Base-by-base conservation (phyloP, 2,888 invertebrate species). In the Prosopocoilus inquinatus region DNA sequence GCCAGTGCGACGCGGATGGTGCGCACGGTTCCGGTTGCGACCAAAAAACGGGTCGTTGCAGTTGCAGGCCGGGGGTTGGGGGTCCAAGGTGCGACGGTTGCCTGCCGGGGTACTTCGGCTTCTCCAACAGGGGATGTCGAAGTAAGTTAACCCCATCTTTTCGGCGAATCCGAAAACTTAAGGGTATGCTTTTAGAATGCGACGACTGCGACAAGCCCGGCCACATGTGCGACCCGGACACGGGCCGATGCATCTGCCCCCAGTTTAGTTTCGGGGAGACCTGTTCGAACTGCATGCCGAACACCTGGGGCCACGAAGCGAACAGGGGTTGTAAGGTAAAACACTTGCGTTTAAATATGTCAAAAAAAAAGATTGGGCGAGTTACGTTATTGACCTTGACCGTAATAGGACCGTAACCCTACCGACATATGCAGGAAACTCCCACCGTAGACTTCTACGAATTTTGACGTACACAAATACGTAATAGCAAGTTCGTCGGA, bases 201-300 rank as follows among this genome's bases (percentile, higher is more conserved):
- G 90, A 91, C 9, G 77, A 81, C 0, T 94, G 94, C 72, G 82
- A 86, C 53, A 82, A 84, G 51, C 86, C 88, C 20, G 95, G 94
- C 4, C 93, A 94, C 72, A 86, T 94, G 51, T 99, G 98, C 72
- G 93, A 97, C 68, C 85, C 90, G 0, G 82, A 86, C 62, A 92
- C 88, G 48, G 98, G 98, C 0, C 86, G 91, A 55, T 99, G 99
- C 77, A 87, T 93, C 56, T 98, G 97, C 70, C 96, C 97, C 3
- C 85, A 85, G 0, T 82, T 90, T 53, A 92, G 94, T 11, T 86
- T 88, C 57, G 98, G 98, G 5, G 81, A 86, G 9, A 82, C 84
- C 32, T 97, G 96, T 73, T 84, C 88, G 55, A 84, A 84, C 62
- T 96, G 96, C 74, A 82, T 86, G 13, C 82, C 87, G 1, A 91